These are phyloP conservation scores for Saimiri boliviensis DNA, from an alignment of 2,113 vertebrate species.

Conservation along the genomic window DNA sequence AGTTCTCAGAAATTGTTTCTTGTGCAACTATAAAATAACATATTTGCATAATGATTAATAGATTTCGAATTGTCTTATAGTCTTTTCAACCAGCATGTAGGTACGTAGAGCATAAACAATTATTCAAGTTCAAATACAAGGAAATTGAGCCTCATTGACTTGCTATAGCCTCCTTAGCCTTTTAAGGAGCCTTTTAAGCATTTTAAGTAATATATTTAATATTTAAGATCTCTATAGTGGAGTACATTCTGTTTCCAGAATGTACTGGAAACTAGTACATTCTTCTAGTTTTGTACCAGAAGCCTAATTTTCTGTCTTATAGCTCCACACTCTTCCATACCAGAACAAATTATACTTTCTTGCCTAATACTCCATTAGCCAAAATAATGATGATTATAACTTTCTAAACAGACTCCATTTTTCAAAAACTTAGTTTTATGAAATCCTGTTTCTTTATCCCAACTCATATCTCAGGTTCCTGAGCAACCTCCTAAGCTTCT, in stretches of 20 bases:
- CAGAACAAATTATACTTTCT: conserved; percentile 34
- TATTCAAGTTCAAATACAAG: background rate
- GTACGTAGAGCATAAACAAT: background rate
- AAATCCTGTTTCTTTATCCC: conserved; percentile 16
- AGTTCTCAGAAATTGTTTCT: conserved; percentile 43
- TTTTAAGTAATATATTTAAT: too few species aligned
- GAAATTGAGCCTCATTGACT: conserved; percentile 3
- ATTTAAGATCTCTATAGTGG: too few species aligned
- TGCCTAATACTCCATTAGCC: background rate
- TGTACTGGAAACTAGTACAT: too few species aligned
- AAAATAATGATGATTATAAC: conserved; percentile 36
- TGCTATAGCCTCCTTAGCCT: background rate
- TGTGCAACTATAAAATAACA: conserved; percentile 21
- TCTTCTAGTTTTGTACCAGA: background rate
- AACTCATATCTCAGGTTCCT: background rate
- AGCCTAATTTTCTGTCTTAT: conserved; percentile 5
- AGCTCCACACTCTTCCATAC: background rate
- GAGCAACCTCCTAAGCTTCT: conserved; percentile 1
- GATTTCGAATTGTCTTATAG: conserved; percentile 35
- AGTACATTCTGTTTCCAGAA: too few species aligned
- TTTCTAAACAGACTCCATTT: conserved; percentile 14
- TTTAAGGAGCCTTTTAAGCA: too few species aligned
- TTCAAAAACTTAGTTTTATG: background rate
- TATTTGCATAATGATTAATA: background rate
- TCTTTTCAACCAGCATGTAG: background rate